Evolutionary conservation across 2,797 vertebrate species (phyloP).

Genomic region (Chelmon rostratus): DNA sequence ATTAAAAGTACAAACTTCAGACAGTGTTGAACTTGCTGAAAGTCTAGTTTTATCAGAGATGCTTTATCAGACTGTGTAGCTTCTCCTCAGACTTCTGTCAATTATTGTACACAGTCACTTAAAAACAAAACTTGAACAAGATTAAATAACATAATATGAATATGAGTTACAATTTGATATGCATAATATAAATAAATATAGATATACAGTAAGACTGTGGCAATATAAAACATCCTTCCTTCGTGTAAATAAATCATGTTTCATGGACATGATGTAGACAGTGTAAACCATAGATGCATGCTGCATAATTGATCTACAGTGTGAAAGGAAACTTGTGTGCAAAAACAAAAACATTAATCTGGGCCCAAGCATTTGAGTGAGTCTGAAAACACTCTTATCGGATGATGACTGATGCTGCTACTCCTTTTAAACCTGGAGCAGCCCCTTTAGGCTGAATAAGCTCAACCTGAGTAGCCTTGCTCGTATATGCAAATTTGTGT

Average conservation of each 20-base stretch:
- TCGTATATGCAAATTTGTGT: background rate
- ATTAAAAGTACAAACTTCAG: constrained; percentile 7
- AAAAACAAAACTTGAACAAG: too few species aligned
- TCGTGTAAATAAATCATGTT: too few species aligned
- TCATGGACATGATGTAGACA: background rate
- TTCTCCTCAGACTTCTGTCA: background rate
- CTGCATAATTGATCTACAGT: background rate
- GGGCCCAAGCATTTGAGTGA: background rate
- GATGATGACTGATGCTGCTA: constrained; percentile 17
- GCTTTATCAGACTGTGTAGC: constrained; percentile 4
- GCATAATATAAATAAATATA: background rate
- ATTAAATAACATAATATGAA: too few species aligned
- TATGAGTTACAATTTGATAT: background rate
- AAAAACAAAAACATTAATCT: too few species aligned
- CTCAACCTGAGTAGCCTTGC: constrained; percentile 1
- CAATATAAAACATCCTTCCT: too few species aligned
- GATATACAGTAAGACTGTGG: too few species aligned
- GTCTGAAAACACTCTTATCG: background rate
- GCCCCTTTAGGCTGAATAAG: background rate
- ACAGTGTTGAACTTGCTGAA: background rate
- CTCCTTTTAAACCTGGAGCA: background rate
- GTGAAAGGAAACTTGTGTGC: background rate
- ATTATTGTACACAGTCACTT: background rate
- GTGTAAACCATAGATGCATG: background rate
- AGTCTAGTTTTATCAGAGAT: background rate